A percentile compares a stretch with the other conserved stretches of the same genome.
Conservation (phyloP, 1,140 invertebrate species). For the Zaprionus capensis region DNA sequence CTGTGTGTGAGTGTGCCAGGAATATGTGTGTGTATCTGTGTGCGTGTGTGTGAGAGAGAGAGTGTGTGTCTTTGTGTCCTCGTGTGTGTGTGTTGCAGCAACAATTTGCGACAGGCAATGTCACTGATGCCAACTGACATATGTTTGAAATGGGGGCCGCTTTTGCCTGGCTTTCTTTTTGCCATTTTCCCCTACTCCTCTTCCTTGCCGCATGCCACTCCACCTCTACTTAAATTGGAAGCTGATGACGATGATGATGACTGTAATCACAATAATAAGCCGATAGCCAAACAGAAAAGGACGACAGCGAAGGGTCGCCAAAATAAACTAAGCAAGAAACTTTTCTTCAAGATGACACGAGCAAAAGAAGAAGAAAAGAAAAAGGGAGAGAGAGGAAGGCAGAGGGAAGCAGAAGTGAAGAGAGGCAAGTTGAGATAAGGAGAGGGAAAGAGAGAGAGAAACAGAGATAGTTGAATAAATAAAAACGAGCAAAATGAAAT, state of each 20-base stretch:
- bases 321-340: conserved; percentile 68
- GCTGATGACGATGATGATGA: conserved; percentile 45
- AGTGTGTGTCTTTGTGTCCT: not conserved
- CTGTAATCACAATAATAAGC: conserved; percentile 67
- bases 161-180: conserved; percentile 8
- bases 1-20: too few relatives aligned
- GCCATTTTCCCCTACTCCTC: conserved; percentile 9
- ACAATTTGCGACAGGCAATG: conserved; percentile 9
- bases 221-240: not conserved
- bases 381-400: not conserved
- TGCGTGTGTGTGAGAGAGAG: not conserved
- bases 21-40: too few relatives aligned
- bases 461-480: conserved; percentile 15
- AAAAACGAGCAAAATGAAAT: conserved; percentile 45
- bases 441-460: not conserved
- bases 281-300: conserved; percentile 28
- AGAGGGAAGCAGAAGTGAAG: not conserved
- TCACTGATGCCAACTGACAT: conserved; percentile 27
- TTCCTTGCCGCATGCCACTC: too few relatives aligned
- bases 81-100: not conserved
- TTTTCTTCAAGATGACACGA: conserved; percentile 53
- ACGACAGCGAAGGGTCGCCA: conserved; percentile 34
- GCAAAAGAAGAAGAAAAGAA: conserved; percentile 16
- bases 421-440: not conserved
- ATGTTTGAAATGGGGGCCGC: conserved; percentile 20